phyloP scores from a whole-genome alignment of 2,797 vertebrate species.

The Anas bernieri region DNA sequence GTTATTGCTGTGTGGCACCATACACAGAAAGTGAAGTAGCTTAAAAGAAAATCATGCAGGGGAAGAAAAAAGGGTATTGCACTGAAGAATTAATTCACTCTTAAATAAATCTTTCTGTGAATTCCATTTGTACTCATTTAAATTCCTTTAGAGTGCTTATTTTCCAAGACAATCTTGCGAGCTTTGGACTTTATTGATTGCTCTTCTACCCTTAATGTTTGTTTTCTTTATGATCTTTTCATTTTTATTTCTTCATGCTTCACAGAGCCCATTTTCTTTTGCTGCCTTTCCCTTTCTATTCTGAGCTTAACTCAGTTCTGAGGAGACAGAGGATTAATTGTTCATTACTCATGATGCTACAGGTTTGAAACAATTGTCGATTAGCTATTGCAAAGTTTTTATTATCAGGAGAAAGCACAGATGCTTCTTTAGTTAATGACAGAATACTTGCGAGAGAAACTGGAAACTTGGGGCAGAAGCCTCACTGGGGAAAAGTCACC shows the following conservation, averaged over 20 bases:
- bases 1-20: not conserved
- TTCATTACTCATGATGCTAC: constrained; percentile 38
- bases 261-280: constrained; percentile 58
- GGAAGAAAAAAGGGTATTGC: not conserved
- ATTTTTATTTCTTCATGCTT: constrained; percentile 68
- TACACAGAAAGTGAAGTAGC: constrained; percentile 1
- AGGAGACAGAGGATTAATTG: constrained; percentile 45
- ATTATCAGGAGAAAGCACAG: not conserved
- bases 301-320: constrained; percentile 25
- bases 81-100: not conserved
- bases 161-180: constrained; percentile 42
- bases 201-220: constrained; percentile 44
- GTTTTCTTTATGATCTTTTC: constrained; percentile 59
- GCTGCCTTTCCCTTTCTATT: constrained; percentile 24
- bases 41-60: not conserved
- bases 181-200: constrained; percentile 61
- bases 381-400: constrained; percentile 45
- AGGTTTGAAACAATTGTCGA: constrained; percentile 49
- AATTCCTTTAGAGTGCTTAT: constrained; percentile 47
- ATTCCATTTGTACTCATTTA: constrained; percentile 54
- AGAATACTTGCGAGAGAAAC: not conserved
- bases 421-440: constrained; percentile 16
- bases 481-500: not conserved
- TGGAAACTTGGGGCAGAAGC: not conserved
- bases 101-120: constrained; percentile 40